Evolutionary conservation across 2,797 vertebrate species (phyloP), one percentile per base, ranked within the genome.

Genomic region (Otus scops): DNA sequence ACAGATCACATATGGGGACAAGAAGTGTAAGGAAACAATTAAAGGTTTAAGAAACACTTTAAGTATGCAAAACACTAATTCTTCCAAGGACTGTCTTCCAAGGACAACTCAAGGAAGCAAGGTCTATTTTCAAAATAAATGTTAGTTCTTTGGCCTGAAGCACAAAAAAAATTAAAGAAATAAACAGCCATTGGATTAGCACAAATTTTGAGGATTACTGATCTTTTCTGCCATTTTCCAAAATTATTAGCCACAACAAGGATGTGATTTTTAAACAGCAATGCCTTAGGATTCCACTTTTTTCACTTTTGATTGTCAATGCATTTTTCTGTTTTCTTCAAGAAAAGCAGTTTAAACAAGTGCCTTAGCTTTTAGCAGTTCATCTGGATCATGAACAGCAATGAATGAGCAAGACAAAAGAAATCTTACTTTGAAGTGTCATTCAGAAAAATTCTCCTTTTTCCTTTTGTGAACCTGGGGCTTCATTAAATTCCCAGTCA

Each of bases 81-180:
- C 81, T 97, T 96, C 88, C 87, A 97, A 87, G 60, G 84, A 92
- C 78, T 74, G 65, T 92, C 87, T 95, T 96, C 92, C 90, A 97
- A 95, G 89, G 83, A 92, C 70, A 96, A 90, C 48, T 93, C 75
- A 95, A 97, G 83, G 86, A 95, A 97, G 38, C 48, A 96, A 95
- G 60, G 28, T 8, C 30, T 73, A 2, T 91, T 96, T 97, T 92
- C 77, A 97, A 97, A 95, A 77, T 68, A 96, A 97, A 95, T 94
- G 80, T 67, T 76, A 88, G 70, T 94, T 90, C 87, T 61, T 69
- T 79, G 92, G 68, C 78, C 77, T 61, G 43, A 89, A 91, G 87
- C 53, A 96, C 70, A 91, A 82, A 88, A 93, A 92, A 96, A 94
- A 85, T 86, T 90, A 34, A 81, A 85, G 82, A 94, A 67, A 43